Evolutionary conservation across 2,797 vertebrate genomes (phyloP), one percentile per base, ranked within the genome.

Genomic region (Notamacropus eugenii): DNA sequence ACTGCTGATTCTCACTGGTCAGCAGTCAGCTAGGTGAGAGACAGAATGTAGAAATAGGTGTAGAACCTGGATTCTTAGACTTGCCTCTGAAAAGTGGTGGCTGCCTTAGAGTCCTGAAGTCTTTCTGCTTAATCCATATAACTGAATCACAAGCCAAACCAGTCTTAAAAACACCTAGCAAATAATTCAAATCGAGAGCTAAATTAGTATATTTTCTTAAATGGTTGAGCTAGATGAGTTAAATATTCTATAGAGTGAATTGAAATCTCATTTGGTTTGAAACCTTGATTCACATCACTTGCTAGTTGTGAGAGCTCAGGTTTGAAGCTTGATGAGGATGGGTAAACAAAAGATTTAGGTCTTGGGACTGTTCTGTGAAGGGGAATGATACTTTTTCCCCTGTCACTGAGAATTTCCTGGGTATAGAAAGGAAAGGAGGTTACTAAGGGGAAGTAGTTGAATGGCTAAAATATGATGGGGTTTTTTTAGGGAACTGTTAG

Each of bases 251-350:
- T 2, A 50, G 6, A 40, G 87, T 50, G 31, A 10, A 50, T 91
- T 40, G n/a, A 1, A 0, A 1, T 13, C 27, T 54, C 54, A 0
- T 0, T 0, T 6, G 22, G 11, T 94, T 82, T 4, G 54, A 34
- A 8, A 27, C 40, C 40, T 54, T 62, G 29, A 24, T 22, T 55
- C 46, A 0, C 2, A 11, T 54, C 4, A 2, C 58, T 90, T 91
- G 29, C 29, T 94, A 10, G 14, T 50, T 19, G n/a, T 50, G 55
- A 16, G 28, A 29, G n/a, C 16, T 50, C 29, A 3, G 57, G 40
- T 50, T 74, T 74, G 59, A 12, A 40, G 58, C 54, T 40, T 40
- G 19, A 24, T 52, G 5, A 34, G 4, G 55, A 87, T 82, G 67
- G 8, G n/a, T 82, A 82, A 46, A 67, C 31, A 34, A 62, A 74